These are phyloP conservation scores for Galeopsomyia nigrocyanea DNA, from an alignment of 2,888 invertebrate species.

Conservation along the genomic window DNA sequence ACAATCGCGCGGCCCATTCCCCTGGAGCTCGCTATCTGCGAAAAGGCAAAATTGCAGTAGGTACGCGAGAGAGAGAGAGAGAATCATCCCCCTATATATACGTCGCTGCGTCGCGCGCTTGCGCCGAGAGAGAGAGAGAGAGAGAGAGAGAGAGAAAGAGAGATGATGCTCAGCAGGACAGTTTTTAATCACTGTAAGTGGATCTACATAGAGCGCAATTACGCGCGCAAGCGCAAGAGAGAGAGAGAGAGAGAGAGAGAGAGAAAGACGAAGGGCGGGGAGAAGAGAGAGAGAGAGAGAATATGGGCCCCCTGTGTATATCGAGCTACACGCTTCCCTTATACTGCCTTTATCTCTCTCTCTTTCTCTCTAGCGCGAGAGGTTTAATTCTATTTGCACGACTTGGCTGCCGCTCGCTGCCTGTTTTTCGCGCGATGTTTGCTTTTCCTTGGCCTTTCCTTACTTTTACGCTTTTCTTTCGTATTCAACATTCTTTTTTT, in stretches of 20 bases:
- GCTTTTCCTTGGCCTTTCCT: slow-evolving; percentile 32
- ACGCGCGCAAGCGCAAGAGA: slow-evolving; percentile 52
- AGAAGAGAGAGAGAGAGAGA: slow-evolving; percentile 56
- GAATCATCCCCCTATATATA: too few species aligned
- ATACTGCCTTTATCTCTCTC: not conserved
- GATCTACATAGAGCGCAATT: slow-evolving; percentile 69
- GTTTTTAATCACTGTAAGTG: slow-evolving; percentile 70
- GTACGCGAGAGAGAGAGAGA: too few species aligned
- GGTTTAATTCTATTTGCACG: slow-evolving; percentile 3
- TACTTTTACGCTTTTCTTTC: slow-evolving; percentile 11
- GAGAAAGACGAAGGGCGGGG: not conserved
- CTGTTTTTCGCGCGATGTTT: slow-evolving; percentile 35
- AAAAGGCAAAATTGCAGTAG: not conserved
- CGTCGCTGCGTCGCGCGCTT: too few species aligned
- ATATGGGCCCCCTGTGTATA: slow-evolving; percentile 64
- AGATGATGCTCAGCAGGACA: slow-evolving; percentile 61
- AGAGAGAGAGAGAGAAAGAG: not conserved
- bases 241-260: not conserved
- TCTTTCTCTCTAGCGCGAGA: not conserved
- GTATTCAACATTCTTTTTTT: too few species aligned
- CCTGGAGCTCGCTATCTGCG: not conserved
- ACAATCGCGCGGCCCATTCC: too few species aligned
- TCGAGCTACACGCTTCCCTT: slow-evolving; percentile 50
- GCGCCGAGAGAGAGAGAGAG: too few species aligned
- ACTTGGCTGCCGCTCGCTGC: slow-evolving; percentile 13